Evolutionary conservation across 2,888 invertebrate species (phyloP).

Genomic region (Chymomyza fuscimana): DNA sequence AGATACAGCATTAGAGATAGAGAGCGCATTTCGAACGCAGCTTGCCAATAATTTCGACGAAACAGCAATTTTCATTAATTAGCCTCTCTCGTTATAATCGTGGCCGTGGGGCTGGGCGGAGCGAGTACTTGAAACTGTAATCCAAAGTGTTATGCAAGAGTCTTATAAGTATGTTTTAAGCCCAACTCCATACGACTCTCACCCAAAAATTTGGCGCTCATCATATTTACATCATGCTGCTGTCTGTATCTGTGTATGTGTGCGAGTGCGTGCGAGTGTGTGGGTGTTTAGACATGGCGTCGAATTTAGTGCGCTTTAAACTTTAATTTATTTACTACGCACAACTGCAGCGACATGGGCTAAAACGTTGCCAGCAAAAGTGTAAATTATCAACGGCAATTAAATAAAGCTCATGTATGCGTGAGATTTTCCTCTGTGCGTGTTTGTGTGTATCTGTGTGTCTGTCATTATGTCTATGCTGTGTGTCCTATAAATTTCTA

Average conservation of each 20-base stretch:
- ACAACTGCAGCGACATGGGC: conserved; percentile 37
- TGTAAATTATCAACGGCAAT: conserved; percentile 73
- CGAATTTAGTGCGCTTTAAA: conserved; percentile 67
- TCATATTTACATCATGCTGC: background rate
- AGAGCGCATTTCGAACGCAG: conserved; percentile 24
- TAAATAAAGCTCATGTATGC: conserved; percentile 57
- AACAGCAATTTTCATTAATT: conserved; percentile 71
- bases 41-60: conserved; percentile 66
- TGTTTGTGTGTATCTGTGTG: conserved; percentile 17
- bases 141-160: conserved; percentile 70
- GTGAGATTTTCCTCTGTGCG: conserved; percentile 15
- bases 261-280: background rate
- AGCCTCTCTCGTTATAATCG: conserved; percentile 35
- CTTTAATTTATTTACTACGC: conserved; percentile 67
- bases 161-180: conserved; percentile 3
- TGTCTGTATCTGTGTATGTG: conserved; percentile 15
- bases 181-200: background rate
- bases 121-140: conserved; percentile 68
- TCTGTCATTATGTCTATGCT: conserved; percentile 49
- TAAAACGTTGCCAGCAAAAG: conserved; percentile 58
- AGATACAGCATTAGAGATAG: conserved; percentile 19
- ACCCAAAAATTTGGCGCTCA: background rate
- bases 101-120: conserved; percentile 6
- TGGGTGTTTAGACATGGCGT: conserved; percentile 11
- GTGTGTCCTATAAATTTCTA: conserved; percentile 64